Evolutionary conservation across 2,888 invertebrate genomes (phyloP).

Genomic region (Ophion ellenae): DNA sequence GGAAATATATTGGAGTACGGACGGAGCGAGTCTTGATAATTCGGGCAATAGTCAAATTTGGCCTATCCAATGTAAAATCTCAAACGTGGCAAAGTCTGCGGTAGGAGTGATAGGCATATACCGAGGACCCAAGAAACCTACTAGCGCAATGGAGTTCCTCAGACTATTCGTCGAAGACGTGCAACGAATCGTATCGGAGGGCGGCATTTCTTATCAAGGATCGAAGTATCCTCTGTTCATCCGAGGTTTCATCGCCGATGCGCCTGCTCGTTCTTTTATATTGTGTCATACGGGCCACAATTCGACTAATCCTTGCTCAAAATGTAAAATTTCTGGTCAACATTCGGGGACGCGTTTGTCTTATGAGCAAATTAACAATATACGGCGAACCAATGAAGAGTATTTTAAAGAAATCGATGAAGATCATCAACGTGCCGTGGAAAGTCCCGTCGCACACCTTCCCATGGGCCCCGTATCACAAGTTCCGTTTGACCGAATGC

Average conservation of each 20-base stretch:
- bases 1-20: slow-evolving; percentile 26
- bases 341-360: slow-evolving; percentile 4
- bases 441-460: slow-evolving; percentile 24
- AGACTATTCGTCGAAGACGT: slow-evolving; percentile 9
- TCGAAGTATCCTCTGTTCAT: slow-evolving; percentile 12
- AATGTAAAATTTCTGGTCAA: slow-evolving; percentile 46
- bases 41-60: slow-evolving; percentile 55
- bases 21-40: slow-evolving; percentile 18
- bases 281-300: slow-evolving; percentile 32
- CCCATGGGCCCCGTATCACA: slow-evolving; percentile 24
- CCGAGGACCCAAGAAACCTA: slow-evolving; percentile 47
- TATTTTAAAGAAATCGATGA: slow-evolving; percentile 13
- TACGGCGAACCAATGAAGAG: slow-evolving; percentile 27
- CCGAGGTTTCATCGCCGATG: slow-evolving; percentile 35
- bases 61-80: slow-evolving; percentile 55
- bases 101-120: slow-evolving; percentile 62
- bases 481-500: slow-evolving; percentile 53
- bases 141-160: slow-evolving; percentile 11
- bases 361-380: not conserved
- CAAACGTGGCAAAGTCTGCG: slow-evolving; percentile 48
- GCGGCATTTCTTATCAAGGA: slow-evolving; percentile 44
- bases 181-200: slow-evolving; percentile 11
- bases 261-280: slow-evolving; percentile 39
- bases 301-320: slow-evolving; percentile 29
- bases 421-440: slow-evolving; percentile 12